These are phyloP conservation scores for Cydia amplana DNA, from an alignment of 1,140 invertebrate species.

Conservation along the genomic window DNA sequence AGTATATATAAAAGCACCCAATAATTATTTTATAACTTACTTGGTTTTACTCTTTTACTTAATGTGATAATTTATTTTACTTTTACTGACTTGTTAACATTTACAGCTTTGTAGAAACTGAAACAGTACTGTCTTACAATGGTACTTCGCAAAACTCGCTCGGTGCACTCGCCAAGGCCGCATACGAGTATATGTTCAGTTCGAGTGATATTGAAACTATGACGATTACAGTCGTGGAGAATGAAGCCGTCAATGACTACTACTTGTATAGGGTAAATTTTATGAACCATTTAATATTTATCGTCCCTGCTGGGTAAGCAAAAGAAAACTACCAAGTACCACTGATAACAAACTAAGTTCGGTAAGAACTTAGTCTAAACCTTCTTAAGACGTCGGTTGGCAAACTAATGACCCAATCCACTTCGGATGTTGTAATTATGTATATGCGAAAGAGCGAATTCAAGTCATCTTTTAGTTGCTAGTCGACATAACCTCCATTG, in stretches of 20 bases:
- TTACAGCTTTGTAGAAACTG: slow-evolving; percentile 57
- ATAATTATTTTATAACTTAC: no score
- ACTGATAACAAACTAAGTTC: no score
- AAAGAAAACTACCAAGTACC: no score
- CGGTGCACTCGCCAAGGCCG: slow-evolving; percentile 50
- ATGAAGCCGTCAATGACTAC: slow-evolving; percentile 49
- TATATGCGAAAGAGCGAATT: no score
- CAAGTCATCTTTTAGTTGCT: no score
- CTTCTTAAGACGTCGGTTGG: no score
- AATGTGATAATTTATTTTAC: neutral
- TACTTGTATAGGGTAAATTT: slow-evolving; percentile 60
- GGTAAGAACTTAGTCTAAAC: no score
- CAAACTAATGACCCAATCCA: no score
- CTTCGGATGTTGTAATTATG: no score
- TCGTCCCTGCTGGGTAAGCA: neutral
- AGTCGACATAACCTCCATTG: no score
- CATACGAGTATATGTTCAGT: slow-evolving; percentile 53
- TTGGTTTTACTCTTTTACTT: no score
- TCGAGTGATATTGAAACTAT: slow-evolving; percentile 42
- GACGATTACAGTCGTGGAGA: slow-evolving; percentile 48
- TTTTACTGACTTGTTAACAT: slow-evolving; percentile 13
- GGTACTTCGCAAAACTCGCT: slow-evolving; percentile 47
- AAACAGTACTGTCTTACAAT: slow-evolving; percentile 59
- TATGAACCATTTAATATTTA: slow-evolving; percentile 25
- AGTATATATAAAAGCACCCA: no score